Base-by-base conservation (phyloP, 2,797 vertebrate species). In the Linurgus olivaceus region DNA sequence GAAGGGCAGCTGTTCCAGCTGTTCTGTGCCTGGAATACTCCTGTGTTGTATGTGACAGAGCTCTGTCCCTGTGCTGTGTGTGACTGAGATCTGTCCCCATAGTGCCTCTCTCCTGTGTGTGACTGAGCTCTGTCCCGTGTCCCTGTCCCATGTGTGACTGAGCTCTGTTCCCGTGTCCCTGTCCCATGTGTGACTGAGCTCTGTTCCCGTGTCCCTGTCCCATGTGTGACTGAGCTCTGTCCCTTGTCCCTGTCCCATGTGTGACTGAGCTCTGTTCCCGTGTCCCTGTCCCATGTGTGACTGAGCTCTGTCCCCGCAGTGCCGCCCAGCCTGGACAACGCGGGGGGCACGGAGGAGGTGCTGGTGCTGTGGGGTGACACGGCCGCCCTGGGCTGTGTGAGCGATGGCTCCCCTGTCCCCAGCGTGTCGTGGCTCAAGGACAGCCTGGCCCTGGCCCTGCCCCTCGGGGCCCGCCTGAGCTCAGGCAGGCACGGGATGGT, bases 321-420 rank as follows among this genome's bases (percentile, higher is more conserved):
- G 19, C 98, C 99, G n/a, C 99, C 99, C 16, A 98, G 93, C 95
- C 95, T 99, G 97, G 98, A 99, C 84, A 98, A 98, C 7, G 97
- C 98, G 2, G 98, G 98, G 42, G 98, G 97, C 96, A 98, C 98
- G 28, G 99, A 99, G 71, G 99, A 99, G 26, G 96, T 99, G 85
- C 98, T 97, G 8, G 80, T 99, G n/a, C 96, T 99, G 66, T 98
- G 93, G 91, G 99, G 99, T 59, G 97, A 97, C 58, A 40, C 96
- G 5, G 97, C 96, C 3, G 97, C 97, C 6, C 97, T 99, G 94
- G 93, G 97, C 17, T 99, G 99, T 87, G 73, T 98, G 20, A 96
- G 98, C 37, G 98, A 98, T 67, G 99, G 99, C 63, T 98, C 94
- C 2, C 99, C 99, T 18, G 83, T 95, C 6, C 99, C 99, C 3